phyloP scores from a whole-genome alignment of 2,113 vertebrate species.

The Corythaeola cristata region DNA sequence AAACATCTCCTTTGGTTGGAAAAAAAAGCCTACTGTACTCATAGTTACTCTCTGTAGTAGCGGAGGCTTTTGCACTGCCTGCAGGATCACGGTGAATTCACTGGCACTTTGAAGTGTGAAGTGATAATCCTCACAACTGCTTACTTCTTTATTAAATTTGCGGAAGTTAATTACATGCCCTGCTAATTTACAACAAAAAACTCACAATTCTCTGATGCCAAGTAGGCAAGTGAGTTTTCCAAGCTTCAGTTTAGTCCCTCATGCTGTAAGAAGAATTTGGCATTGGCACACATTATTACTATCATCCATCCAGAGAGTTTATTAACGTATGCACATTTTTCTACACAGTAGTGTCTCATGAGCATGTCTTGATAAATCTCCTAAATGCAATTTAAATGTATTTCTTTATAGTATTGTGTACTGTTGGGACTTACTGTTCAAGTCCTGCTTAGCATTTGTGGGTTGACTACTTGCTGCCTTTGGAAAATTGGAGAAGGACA shows the following conservation, averaged over 20 bases:
- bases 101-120: slow-evolving; percentile 63
- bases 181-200: slow-evolving; percentile 47
- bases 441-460: not conserved
- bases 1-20: not conserved
- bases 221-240: slow-evolving; percentile 61
- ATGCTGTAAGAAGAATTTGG: slow-evolving; percentile 56
- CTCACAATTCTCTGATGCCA: slow-evolving; percentile 50
- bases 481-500: not conserved
- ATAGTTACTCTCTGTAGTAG: not conserved
- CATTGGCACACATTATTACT: slow-evolving; percentile 40
- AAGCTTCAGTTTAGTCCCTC: slow-evolving; percentile 47
- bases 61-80: slow-evolving; percentile 1
- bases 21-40: not conserved
- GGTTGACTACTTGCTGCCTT: not conserved
- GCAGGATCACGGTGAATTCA: not conserved
- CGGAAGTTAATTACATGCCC: slow-evolving; percentile 68
- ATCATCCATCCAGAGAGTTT: slow-evolving; percentile 56
- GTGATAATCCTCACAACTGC: slow-evolving; percentile 63
- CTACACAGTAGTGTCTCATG: not conserved
- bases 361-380: slow-evolving; percentile 22
- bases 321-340: slow-evolving; percentile 52
- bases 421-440: not conserved
- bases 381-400: not conserved
- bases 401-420: not conserved
- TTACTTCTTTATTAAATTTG: slow-evolving; percentile 62